Conservation (phyloP, 2,888 invertebrate genomes). For the Stenotaenia linearis region DNA sequence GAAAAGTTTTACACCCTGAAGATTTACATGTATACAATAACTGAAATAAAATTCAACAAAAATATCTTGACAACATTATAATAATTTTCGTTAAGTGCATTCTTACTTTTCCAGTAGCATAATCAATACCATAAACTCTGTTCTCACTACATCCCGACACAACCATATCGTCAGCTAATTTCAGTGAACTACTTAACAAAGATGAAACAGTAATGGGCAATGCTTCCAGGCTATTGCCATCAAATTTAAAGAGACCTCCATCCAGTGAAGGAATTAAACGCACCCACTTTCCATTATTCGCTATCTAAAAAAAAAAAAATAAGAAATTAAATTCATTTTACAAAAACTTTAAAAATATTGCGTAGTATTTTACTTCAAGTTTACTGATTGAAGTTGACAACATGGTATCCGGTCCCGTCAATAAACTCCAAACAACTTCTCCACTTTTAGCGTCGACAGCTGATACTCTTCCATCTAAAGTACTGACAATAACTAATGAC, state of each 20-base stretch:
- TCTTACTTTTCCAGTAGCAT: conserved; percentile 57
- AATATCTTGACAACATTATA: neutral
- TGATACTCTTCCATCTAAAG: conserved; percentile 80
- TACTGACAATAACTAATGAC: conserved; percentile 70
- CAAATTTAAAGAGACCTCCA: conserved; percentile 85
- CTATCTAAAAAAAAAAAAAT: conserved; percentile 53
- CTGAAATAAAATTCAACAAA: neutral
- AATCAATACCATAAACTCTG: conserved; percentile 76
- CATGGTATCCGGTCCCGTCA: conserved; percentile 68
- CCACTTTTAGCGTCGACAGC: conserved; percentile 66
- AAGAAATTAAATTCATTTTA: too few relatives aligned
- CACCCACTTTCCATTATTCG: conserved; percentile 76
- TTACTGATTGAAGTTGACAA: conserved; percentile 84
- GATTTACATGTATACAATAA: conserved; percentile 10
- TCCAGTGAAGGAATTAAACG: conserved; percentile 87
- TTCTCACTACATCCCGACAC: conserved; percentile 73
- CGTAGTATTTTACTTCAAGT: conserved; percentile 60
- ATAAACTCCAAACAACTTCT: conserved; percentile 68
- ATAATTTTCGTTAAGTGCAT: conserved; percentile 29
- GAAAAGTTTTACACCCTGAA: conserved; percentile 3
- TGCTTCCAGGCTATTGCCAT: conserved; percentile 79
- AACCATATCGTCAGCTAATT: conserved; percentile 53
- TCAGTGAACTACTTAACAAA: conserved; percentile 72
- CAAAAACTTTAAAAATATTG: too few relatives aligned
- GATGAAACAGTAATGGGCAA: conserved; percentile 81